Evolutionary conservation across 2,113 vertebrate species (phyloP), one percentile per base, ranked within the genome.

Genomic region (Onychostoma macrolepis): DNA sequence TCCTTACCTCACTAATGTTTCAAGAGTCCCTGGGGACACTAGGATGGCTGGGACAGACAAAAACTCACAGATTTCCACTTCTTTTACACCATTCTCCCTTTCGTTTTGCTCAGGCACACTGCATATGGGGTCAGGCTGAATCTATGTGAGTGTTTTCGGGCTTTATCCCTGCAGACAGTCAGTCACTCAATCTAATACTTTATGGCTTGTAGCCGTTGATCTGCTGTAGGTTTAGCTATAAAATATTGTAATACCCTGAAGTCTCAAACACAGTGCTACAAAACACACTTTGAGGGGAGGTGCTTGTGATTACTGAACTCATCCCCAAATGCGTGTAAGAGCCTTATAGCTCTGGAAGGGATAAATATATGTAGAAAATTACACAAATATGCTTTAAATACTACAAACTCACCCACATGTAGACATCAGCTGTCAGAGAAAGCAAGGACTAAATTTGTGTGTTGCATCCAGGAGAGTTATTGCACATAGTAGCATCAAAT

Each of bases 21-120:
- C 85, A 88, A 69, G 56, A 85, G 38, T 77, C 67, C 81, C 86
- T 83, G 15, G 50, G 72, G 82, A 79, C n/a, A 41, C 72, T 88
- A 69, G 86, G 61, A 89, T 53, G 38, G 56, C 45, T 43, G 36
- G 56, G 53, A 80, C 69, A 80, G 75, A 61, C 63, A 85, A 38
- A 71, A 72, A 58, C 67, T 58, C 79, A 82, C 63, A 48, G 33
- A 84, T 67, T 28, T 78, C 26, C 19, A 69, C 28, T 24, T 45
- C 41, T 75, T 75, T 50, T 48, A 78, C 28, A 30, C 30, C 6
- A 28, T 53, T 53, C 4, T 53, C 26, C 43, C n/a, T 1, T 53
- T 50, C 76, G 33, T 50, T 33, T 33, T 78, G 45, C 38, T 6
- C 48, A 53, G 53, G 53, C 36, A 41, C 56, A 45, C 21, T 75